Percentiles rank a stretch among this genome's conserved stretches.
Conservation (phyloP, 2,888 invertebrate genomes). For the Perizoma flavofasciatum region DNA sequence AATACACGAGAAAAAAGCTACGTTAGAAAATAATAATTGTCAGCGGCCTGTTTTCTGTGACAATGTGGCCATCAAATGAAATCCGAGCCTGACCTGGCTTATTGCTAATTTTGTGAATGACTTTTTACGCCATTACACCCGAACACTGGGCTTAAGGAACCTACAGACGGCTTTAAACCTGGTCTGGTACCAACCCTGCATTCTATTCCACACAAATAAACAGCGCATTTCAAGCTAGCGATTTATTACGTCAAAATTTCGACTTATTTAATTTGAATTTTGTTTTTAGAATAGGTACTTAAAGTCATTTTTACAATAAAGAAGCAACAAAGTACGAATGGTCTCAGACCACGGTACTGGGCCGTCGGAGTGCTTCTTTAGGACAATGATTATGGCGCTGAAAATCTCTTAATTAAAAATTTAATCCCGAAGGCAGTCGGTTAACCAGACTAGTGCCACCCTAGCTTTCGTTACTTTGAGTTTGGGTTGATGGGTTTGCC, state of each 20-base stretch:
- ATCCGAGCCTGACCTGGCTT: slow-evolving; percentile 35
- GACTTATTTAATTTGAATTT: too few relatives aligned
- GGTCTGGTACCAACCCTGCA: background rate
- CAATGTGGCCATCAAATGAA: slow-evolving; percentile 34
- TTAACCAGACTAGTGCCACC: slow-evolving; percentile 40
- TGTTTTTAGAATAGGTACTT: too few relatives aligned
- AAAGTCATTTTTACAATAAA: too few relatives aligned
- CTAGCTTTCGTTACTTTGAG: slow-evolving; percentile 8
- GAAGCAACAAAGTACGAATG: too few relatives aligned
- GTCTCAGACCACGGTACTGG: too few relatives aligned
- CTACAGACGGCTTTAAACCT: background rate
- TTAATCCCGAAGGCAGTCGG: slow-evolving; percentile 58
- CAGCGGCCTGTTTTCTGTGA: slow-evolving; percentile 3
- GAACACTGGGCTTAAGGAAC: slow-evolving; percentile 41
- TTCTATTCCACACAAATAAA: too few relatives aligned
- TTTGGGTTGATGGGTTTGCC: background rate
- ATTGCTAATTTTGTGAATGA: slow-evolving; percentile 52
- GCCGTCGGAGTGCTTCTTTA: background rate
- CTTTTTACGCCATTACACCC: slow-evolving; percentile 56
- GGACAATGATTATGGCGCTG: slow-evolving; percentile 63
- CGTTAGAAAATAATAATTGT: too few relatives aligned
- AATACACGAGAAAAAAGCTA: too few relatives aligned
- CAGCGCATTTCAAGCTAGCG: too few relatives aligned
- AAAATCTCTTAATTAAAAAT: slow-evolving; percentile 74
- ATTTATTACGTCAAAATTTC: too few relatives aligned